A percentile compares a stretch with the other conserved stretches of the same genome.
Conservation (phyloP, 2,888 invertebrate species). For the Actias luna region DNA sequence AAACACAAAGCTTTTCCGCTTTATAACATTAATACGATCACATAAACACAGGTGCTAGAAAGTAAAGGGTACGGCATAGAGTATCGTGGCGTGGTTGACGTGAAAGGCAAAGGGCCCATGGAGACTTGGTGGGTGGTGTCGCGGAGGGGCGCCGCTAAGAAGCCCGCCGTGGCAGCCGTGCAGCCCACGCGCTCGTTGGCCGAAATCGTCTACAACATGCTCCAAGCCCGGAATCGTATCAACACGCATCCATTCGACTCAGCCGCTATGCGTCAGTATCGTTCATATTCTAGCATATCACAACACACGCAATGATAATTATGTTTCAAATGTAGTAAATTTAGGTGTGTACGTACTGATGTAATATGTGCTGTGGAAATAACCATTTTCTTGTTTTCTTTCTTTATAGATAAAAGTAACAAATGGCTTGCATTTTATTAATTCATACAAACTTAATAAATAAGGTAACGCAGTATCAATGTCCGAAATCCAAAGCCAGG, state of each 20-base stretch:
- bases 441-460: no score
- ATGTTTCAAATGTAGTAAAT: no score
- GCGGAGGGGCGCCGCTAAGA: slow-evolving; percentile 80
- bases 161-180: slow-evolving; percentile 83
- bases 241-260: slow-evolving; percentile 60
- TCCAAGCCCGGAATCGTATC: slow-evolving; percentile 90
- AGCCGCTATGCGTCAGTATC: slow-evolving; percentile 41
- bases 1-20: no score
- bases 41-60: slow-evolving; percentile 86
- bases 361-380: no score
- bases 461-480: no score
- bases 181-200: slow-evolving; percentile 89
- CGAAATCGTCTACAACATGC: slow-evolving; percentile 93
- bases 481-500: no score
- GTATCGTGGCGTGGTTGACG: slow-evolving; percentile 92
- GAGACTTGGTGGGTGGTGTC: slow-evolving; percentile 95
- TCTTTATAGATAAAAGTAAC: no score
- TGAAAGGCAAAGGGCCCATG: slow-evolving; percentile 98
- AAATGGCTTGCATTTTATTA: no score
- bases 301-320: background rate
- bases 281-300: no score
- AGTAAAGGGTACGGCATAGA: slow-evolving; percentile 87
- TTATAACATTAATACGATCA: background rate
- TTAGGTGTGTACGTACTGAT: no score
- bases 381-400: no score